Base-by-base conservation (phyloP, 2,888 invertebrate species). In the Harpagoxenus sublaevis region DNA sequence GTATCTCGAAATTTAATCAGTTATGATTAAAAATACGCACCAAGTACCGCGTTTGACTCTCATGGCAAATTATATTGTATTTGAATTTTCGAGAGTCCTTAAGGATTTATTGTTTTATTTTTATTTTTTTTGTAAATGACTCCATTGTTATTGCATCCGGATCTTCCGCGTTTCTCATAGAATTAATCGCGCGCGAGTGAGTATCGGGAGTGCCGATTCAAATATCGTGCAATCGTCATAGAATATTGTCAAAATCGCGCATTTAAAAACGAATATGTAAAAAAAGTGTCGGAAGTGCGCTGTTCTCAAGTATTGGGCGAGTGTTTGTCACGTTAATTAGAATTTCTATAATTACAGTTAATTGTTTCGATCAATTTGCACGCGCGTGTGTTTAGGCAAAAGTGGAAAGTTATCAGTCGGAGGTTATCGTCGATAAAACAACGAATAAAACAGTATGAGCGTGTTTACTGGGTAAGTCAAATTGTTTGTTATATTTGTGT, bases 151-250 rank as follows among this genome's bases (percentile, higher is more conserved):
- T 65, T 23, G 10, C 63, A 48, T 23, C 45, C 31, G n/a, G 15
- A 62, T 74, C 18, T 75, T 6, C 4, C 6, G 15, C 28, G 57
- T 73, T 42, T 73, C 28, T 55, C 45, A 1, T 31, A 18, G 3
- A 51, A 39, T 45, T 60, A 57, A 42, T 73, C 18, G 18, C 28
- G 55, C 28, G 74, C 42, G 42, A 60, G 3, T 23, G 23, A 39
- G 10, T 62, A n/a, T 62, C 62, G 42, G 12, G 31, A 62, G 45
- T 74, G n/a, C 12, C 45, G 45, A 74, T 62, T 75, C 12, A 45
- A n/a, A 12, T 60, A 35, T 63, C 62, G n/a, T 31, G 31, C 12
- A 15, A 48, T 62, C 6, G n/a, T n/a, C 31, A 62, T 1, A 62
- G 31, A 74, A 12, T 31, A 18, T 39, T 42, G 8, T 5, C 60